Conservation (phyloP, 1,140 invertebrate genomes). For the Drosophila sproati region DNA sequence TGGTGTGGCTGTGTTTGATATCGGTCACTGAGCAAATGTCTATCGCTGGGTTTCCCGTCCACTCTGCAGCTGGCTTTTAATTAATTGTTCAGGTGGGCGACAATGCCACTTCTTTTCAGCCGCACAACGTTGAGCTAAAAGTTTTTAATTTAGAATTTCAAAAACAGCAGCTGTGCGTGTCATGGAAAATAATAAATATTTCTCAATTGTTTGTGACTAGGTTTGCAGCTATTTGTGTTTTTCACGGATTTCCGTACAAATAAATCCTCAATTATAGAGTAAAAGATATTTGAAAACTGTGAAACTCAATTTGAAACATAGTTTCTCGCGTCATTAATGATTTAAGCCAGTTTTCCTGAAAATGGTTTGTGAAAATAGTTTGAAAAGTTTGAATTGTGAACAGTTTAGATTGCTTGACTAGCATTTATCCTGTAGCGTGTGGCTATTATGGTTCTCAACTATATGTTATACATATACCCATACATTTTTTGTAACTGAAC, state of each 20-base stretch:
- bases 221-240: conserved; percentile 17
- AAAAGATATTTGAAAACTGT: conserved; percentile 40
- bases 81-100: conserved; percentile 67
- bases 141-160: conserved; percentile 39
- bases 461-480: too few relatives aligned
- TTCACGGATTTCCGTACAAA: conserved; percentile 25
- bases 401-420: not conserved
- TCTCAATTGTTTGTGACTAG: conserved; percentile 13
- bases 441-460: too few relatives aligned
- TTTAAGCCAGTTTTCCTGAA: conserved; percentile 60
- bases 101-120: not conserved
- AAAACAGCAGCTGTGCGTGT: conserved; percentile 33
- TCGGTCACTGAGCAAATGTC: conserved; percentile 10
- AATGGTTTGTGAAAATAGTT: conserved; percentile 49
- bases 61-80: conserved; percentile 29
- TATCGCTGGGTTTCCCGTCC: not conserved
- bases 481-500: too few relatives aligned
- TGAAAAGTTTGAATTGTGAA: conserved; percentile 20
- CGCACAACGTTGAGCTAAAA: conserved; percentile 29
- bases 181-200: conserved; percentile 46
- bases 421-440: not conserved
- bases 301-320: conserved; percentile 36
- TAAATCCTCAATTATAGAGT: conserved; percentile 18
- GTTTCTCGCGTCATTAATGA: conserved; percentile 59
- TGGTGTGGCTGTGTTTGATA: conserved; percentile 42